phyloP scores from a whole-genome alignment of 2,888 invertebrate genomes.

The Notocelia uddmanniana region DNA sequence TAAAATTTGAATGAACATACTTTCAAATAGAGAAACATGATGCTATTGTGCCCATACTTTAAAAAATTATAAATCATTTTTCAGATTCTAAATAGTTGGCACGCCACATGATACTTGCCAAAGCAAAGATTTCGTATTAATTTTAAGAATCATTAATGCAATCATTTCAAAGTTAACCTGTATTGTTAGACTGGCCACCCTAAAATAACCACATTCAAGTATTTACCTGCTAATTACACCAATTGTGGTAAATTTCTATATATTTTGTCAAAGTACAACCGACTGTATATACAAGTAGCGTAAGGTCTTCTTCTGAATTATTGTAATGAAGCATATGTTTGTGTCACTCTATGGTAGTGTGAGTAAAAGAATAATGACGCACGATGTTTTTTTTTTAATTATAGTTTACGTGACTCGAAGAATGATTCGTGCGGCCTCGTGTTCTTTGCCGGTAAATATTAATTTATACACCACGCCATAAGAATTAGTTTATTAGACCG shows the following conservation, averaged over 20 bases:
- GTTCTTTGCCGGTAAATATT: constrained; percentile 44
- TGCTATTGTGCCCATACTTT: too few species aligned
- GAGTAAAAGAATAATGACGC: constrained; percentile 36
- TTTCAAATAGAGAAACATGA: too few species aligned
- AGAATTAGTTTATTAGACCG: constrained; percentile 29
- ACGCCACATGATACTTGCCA: too few species aligned
- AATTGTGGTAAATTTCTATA: neutral
- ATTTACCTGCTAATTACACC: constrained; percentile 13
- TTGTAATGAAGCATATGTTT: constrained; percentile 29
- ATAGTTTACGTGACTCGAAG: constrained; percentile 44
- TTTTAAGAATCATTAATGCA: too few species aligned
- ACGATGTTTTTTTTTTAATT: constrained; percentile 37
- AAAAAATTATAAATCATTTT: too few species aligned
- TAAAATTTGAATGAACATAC: too few species aligned
- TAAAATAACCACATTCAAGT: constrained; percentile 18
- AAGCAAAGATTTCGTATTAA: too few species aligned
- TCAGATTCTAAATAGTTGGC: too few species aligned
- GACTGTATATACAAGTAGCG: fast-evolving
- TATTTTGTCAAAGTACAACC: neutral
- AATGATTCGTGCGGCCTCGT: constrained; percentile 41
- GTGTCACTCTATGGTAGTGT: constrained; percentile 22
- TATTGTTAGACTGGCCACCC: constrained; percentile 15
- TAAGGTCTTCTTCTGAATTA: neutral
- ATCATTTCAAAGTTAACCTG: too few species aligned
- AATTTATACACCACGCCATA: constrained; percentile 35